Conservation (phyloP, 2,113 vertebrate genomes). For the Spilogale gracilis region DNA sequence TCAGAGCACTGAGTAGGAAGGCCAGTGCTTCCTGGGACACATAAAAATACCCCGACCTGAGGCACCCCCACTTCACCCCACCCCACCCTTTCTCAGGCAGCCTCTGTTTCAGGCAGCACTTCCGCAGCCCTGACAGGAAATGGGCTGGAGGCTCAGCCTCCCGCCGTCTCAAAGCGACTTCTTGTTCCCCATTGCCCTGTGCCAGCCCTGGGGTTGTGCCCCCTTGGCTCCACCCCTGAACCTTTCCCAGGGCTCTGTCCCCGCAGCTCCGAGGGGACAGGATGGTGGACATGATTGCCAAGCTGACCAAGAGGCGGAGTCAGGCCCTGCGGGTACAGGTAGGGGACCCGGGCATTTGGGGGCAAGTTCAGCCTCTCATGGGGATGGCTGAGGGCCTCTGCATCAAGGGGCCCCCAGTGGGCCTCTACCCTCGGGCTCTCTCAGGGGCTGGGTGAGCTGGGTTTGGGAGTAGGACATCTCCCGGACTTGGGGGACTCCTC, state of each 20-base stretch:
- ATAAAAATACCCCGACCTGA: background rate
- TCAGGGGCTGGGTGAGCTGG: background rate
- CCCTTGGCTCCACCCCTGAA: constrained; percentile 63
- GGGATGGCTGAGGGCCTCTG: background rate
- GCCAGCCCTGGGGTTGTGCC: constrained; percentile 61
- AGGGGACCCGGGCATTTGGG: background rate
- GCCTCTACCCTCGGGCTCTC: background rate
- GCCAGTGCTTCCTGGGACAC: background rate
- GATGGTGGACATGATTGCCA: constrained; percentile 79
- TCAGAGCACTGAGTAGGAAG: background rate
- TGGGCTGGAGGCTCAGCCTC: constrained; percentile 56
- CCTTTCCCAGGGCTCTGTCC: constrained; percentile 53
- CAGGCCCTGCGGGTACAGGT: constrained; percentile 63
- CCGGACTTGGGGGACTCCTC: background rate
- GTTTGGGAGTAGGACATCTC: background rate
- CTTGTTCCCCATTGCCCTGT: constrained; percentile 73
- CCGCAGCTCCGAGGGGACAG: constrained; percentile 3
- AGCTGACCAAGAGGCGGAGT: constrained; percentile 69
- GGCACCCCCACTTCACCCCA: background rate
- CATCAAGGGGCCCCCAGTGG: fast-evolving
- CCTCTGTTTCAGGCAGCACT: constrained; percentile 58
- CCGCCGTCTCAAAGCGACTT: constrained; percentile 76
- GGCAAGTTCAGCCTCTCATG: background rate
- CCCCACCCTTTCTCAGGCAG: background rate
- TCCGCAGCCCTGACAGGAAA: constrained; percentile 84